Conservation (phyloP, 1,140 invertebrate species). For the Drosophila yakuba region DNA sequence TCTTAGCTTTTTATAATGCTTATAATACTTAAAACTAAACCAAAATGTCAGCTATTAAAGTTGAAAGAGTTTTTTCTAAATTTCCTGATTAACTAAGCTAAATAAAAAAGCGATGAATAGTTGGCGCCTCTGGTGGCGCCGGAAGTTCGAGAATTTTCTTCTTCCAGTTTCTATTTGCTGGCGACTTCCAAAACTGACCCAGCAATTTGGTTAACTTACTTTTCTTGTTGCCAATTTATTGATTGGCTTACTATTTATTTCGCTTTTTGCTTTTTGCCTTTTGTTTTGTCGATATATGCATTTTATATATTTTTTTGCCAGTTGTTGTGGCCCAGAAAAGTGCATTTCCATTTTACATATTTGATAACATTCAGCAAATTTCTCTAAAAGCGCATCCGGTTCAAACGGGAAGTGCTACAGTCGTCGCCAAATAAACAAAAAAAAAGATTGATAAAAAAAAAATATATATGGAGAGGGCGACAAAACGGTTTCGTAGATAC, state of each 20-base stretch:
- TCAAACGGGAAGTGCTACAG: conserved; percentile 37
- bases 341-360: conserved; percentile 46
- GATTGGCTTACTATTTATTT: conserved; percentile 17
- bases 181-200: conserved; percentile 51
- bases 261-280: conserved; percentile 22
- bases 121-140: conserved; percentile 46
- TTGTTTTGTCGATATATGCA: conserved; percentile 25
- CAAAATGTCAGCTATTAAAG: too few relatives aligned
- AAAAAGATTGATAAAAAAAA: conserved; percentile 5
- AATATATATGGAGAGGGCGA: not conserved
- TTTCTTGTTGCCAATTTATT: conserved; percentile 30
- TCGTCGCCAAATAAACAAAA: not conserved
- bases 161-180: conserved; percentile 23
- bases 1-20: too few relatives aligned
- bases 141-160: conserved; percentile 41
- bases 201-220: conserved; percentile 47
- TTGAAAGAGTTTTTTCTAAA: not conserved
- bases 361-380: conserved; percentile 71
- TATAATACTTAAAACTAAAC: too few relatives aligned
- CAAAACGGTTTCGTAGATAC: not conserved
- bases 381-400: conserved; percentile 56
- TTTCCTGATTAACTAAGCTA: not conserved
- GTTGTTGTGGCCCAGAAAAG: conserved; percentile 54
- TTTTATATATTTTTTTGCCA: conserved; percentile 6
- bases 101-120: not conserved